Base-by-base conservation (phyloP, 2,113 vertebrate species). In the Orcinus orca region DNA sequence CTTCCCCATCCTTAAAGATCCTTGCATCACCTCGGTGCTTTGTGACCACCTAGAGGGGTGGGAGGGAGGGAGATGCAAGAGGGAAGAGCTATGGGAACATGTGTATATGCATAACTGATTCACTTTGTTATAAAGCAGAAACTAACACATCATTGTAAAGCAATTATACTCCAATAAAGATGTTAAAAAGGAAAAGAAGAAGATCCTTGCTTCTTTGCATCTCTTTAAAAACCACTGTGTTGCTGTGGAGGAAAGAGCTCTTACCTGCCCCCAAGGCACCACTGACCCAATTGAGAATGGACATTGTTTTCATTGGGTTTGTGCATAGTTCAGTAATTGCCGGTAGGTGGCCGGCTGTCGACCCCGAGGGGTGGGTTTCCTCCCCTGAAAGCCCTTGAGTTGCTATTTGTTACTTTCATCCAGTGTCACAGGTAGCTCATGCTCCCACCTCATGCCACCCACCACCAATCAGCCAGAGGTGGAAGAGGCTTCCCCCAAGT, bases 1-100 rank as follows among this genome's bases (percentile, higher is more conserved):
- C 53, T 63, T 79, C 70, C 81, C 47, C 38, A 88, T 92, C 88
- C 88, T 88, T 84, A 70, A 53, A 95, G 47, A 90, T 91, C 82
- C 68, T 81, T 92, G 41, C 62, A 50, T 50, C 47, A 50, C 11
- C 47, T 50, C 12, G 47, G 47, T 50, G 47, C 47, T 50, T 50
- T 50, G 47, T 50, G 47, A 50, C 47, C 47, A 50, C 47, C 12
- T 50, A 50, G 47, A 50, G 47, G 47, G 47, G 47, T 50, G 47
- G 47, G 47, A 50, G 47, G 47, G 47, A 50, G 47, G 47, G 12
- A 50, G 47, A 50, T 12, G 47, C 47, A 47, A 50, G 12, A 50
- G 47, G 12, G 47, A 50, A 13, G 47, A 50, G 47, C 3, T 50
- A 13, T 50, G 12, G 47, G 47, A 50, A 47, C 12, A 47, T 47